Evolutionary conservation across 1,140 invertebrate genomes (phyloP).

Genomic region (Drosophila melanogaster): Release_6_plus_ISO1_MT NT_037436.4:4204001-4204500

Average conservation of each 20-base stretch:
- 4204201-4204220: slow-evolving; percentile 60
- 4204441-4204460: slow-evolving; percentile 57
- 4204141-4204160: slow-evolving; percentile 28
- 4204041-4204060: slow-evolving; percentile 22
- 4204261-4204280: slow-evolving; percentile 9
- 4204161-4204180: slow-evolving; percentile 19
- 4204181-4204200: slow-evolving; percentile 43
- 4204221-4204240: slow-evolving; percentile 4
- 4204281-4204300: slow-evolving; percentile 24
- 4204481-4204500: slow-evolving; percentile 1
- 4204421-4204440: slow-evolving; percentile 51
- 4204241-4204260: slow-evolving; percentile 3
- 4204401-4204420: slow-evolving; percentile 61
- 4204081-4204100: slow-evolving; percentile 61
- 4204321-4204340: slow-evolving; percentile 84
- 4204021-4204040: background rate
- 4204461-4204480: slow-evolving; percentile 28
- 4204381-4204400: slow-evolving; percentile 66
- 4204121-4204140: slow-evolving; percentile 31
- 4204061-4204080: slow-evolving; percentile 59
- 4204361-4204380: slow-evolving; percentile 75
- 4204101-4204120: slow-evolving; percentile 63
- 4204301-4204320: slow-evolving; percentile 71
- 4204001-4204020: background rate
- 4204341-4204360: slow-evolving; percentile 79